Conservation (phyloP, 2,797 vertebrate species). For the Amblyraja radiata region DNA sequence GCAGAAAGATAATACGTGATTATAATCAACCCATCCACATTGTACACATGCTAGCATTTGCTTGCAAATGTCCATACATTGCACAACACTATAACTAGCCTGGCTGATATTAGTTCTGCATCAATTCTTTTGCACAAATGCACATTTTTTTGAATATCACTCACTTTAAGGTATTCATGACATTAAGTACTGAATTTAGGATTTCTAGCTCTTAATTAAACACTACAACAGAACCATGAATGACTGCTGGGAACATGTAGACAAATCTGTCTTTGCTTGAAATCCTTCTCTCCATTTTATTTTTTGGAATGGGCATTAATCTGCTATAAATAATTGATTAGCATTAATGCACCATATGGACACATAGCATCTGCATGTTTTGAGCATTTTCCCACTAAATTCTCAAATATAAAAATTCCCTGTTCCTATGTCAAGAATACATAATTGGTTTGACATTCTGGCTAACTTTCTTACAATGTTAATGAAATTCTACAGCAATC, state of each 20-base stretch:
- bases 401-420: not conserved
- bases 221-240: not conserved
- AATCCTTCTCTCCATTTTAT: not conserved
- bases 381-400: not conserved
- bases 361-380: not conserved
- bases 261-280: not conserved
- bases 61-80: not conserved
- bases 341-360: conserved; percentile 1
- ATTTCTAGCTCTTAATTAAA: too few species aligned
- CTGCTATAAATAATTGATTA: conserved; percentile 16
- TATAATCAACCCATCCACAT: not conserved
- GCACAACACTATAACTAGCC: not conserved
- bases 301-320: not conserved
- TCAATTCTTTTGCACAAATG: not conserved
- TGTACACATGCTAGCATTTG: not conserved
- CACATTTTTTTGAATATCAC: not conserved
- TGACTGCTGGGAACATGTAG: not conserved
- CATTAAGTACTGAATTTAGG: not conserved
- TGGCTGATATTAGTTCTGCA: not conserved
- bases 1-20: too few species aligned
- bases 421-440: not conserved
- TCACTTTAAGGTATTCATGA: not conserved
- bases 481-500: not conserved
- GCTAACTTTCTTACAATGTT: not conserved
- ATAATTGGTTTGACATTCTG: not conserved